Evolutionary conservation across 1,140 invertebrate species (phyloP).

Genomic region (Heterodera schachtii): DNA sequence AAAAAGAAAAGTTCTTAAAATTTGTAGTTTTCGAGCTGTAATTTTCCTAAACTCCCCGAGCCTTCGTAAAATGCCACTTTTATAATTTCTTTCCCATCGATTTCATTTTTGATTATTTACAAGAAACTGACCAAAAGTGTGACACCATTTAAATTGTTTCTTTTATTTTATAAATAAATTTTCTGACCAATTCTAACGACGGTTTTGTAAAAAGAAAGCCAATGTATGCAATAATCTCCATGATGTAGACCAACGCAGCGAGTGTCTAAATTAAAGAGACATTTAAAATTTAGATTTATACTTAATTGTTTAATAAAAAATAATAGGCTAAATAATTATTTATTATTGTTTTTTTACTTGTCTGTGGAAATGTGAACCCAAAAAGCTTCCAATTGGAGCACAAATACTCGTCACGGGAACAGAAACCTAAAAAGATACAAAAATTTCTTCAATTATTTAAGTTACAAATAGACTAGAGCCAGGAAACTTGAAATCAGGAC

Average conservation of each 20-base stretch:
- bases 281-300: not conserved
- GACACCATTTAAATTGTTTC: too few relatives aligned
- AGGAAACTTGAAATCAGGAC: too few relatives aligned
- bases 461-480: too few relatives aligned
- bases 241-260: constrained; percentile 58
- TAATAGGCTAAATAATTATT: constrained; percentile 3
- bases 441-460: not conserved
- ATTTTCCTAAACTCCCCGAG: too few relatives aligned
- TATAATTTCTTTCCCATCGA: too few relatives aligned
- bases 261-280: constrained; percentile 47
- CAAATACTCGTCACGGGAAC: constrained; percentile 58
- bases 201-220: constrained; percentile 57
- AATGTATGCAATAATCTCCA: constrained; percentile 59
- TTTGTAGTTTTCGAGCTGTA: too few relatives aligned
- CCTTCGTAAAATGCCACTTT: too few relatives aligned
- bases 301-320: constrained; percentile 14
- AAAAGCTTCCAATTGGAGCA: constrained; percentile 61
- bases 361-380: constrained; percentile 65
- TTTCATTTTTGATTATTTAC: too few relatives aligned
- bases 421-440: constrained; percentile 43
- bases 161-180: not conserved
- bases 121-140: too few relatives aligned
- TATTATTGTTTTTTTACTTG: constrained; percentile 42
- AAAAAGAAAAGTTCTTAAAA: too few relatives aligned
- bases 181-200: constrained; percentile 35